phyloP scores from a whole-genome alignment of 2,888 invertebrate species.

The Schizaphis graminum region DNA sequence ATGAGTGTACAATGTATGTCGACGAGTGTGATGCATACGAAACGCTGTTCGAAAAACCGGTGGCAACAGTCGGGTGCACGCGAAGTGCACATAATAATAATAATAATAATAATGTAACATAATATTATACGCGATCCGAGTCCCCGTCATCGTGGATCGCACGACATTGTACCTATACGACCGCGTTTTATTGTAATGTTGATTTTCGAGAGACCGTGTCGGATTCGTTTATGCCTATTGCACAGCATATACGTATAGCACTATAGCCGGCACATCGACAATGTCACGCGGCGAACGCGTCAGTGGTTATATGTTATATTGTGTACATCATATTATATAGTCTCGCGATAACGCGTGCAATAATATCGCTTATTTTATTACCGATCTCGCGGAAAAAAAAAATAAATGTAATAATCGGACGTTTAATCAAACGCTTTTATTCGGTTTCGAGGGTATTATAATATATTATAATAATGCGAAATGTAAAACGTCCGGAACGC shows the following conservation, averaged over 20 bases:
- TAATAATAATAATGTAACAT: not conserved
- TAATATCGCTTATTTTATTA: not conserved
- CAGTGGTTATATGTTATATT: not conserved
- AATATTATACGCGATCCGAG: not conserved
- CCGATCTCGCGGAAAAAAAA: not conserved
- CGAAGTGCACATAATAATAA: not conserved
- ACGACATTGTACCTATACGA: not conserved
- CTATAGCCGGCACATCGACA: not conserved
- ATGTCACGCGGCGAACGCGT: not conserved
- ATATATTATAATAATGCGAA: not conserved
- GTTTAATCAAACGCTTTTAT: slow-evolving; percentile 44
- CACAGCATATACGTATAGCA: not conserved
- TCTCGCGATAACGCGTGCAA: not conserved
- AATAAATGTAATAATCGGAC: not conserved
- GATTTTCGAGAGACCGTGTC: slow-evolving; percentile 4
- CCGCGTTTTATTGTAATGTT: not conserved
- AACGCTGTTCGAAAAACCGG: not conserved
- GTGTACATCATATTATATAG: not conserved
- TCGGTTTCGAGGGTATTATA: not conserved
- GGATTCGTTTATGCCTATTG: not conserved
- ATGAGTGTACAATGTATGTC: no score
- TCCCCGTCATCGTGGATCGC: not conserved
- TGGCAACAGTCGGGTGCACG: not conserved
- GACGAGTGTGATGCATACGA: no score
- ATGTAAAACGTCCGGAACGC: slow-evolving; percentile 12